Evolutionary conservation across 1,140 invertebrate genomes (phyloP).

Genomic region (Acromyrmex heyeri): DNA sequence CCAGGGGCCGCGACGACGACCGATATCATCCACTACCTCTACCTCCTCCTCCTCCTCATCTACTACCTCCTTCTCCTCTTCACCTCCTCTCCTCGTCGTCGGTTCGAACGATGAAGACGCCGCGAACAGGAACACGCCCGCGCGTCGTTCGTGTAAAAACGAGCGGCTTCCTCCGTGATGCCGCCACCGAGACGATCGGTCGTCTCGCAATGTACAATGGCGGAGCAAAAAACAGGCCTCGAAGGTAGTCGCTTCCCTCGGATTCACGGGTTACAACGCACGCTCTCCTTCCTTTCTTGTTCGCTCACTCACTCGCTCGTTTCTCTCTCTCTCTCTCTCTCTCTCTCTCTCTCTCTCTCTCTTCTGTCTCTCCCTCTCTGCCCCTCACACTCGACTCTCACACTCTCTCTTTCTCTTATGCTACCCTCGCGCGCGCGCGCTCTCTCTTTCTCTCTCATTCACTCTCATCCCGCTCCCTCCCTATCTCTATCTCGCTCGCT

Average conservation of each 20-base stretch:
- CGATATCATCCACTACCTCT: not conserved
- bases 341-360: conserved; percentile 28
- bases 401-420: not conserved
- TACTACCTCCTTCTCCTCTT: not conserved
- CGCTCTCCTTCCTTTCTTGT: conserved; percentile 51
- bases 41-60: not conserved
- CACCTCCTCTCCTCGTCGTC: not conserved
- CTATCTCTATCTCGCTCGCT: conserved; percentile 67
- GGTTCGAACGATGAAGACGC: conserved; percentile 40
- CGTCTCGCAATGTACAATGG: conserved; percentile 73
- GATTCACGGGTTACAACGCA: conserved; percentile 60
- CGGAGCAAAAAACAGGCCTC: conserved; percentile 77
- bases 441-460: not conserved
- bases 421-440: not conserved
- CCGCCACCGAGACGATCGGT: conserved; percentile 43
- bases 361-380: not conserved
- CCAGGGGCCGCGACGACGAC: conserved; percentile 26
- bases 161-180: conserved; percentile 66
- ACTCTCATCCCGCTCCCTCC: conserved; percentile 32
- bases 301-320: conserved; percentile 1
- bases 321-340: conserved; percentile 5
- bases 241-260: conserved; percentile 70
- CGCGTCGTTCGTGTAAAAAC: conserved; percentile 15
- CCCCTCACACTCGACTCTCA: not conserved
- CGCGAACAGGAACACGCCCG: conserved; percentile 28